Base-by-base conservation (phyloP, 2,888 invertebrate species). In the Anodontia alba region DNA sequence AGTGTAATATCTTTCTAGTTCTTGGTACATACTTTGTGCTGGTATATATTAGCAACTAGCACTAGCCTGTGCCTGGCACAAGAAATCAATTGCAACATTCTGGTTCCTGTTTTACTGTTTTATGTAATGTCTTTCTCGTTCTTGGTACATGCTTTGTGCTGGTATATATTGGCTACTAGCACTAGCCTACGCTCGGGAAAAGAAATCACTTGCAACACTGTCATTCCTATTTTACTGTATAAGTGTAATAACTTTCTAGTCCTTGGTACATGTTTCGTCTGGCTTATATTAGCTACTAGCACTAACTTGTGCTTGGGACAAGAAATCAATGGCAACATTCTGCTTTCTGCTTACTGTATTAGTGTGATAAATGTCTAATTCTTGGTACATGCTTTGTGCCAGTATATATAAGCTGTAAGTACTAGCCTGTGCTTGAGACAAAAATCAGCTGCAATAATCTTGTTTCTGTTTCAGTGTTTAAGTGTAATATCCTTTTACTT, bases 291-390 rank as follows among this genome's bases (percentile, higher is more conserved):
- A 26, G 15, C 29, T 10, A 73, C 26, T 29, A 73, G 57, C 73
- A 73, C 73, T 62, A 73, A 62, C 57, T 23, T 77, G 71, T 77
- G 77, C 75, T 75, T 75, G 31, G 68, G 68, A 68, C 51, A 57
- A 42, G 57, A 43, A 42, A 73, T 20, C 20, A 46, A 42, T 15
- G 15, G 7, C 42, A 42, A 42, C 42, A 7, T 42, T 42, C 15
- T 42, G 42, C 15, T 10, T 42, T 10, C 15, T 10, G n/a, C n/a
- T n/a, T n/a, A n/a, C n/a, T n/a, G n/a, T n/a, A n/a, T n/a, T n/a
- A n/a, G n/a, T n/a, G n/a, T n/a, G n/a, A n/a, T n/a, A n/a, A 38
- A 12, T 43, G n/a, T 57, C 69, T 33, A 38, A 15, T 57, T 68
- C 73, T 62, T 29, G 78, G 68, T 73, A 73, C 73, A 73, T 43